These are phyloP conservation scores for Nomada hirtipes DNA, from an alignment of 2,888 invertebrate genomes.

Conservation along the genomic window DNA sequence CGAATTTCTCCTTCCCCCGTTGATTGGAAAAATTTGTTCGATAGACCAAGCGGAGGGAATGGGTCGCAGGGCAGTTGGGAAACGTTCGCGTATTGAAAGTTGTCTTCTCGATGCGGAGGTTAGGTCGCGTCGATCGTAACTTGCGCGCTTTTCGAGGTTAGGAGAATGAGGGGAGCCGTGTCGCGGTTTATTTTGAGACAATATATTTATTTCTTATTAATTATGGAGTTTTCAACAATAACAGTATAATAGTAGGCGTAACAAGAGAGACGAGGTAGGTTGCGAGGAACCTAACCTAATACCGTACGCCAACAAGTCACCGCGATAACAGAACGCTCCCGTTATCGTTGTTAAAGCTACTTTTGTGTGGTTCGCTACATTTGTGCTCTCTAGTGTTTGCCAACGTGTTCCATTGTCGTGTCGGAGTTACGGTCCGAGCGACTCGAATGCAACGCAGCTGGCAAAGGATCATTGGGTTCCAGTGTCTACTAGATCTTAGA, in stretches of 20 bases:
- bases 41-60: too few species aligned
- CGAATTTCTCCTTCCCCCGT: too few species aligned
- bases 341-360: conserved; percentile 26
- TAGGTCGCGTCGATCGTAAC: too few species aligned
- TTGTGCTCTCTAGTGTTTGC: conserved; percentile 24
- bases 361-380: conserved; percentile 15
- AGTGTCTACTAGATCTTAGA: neutral
- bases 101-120: too few species aligned
- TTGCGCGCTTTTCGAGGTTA: neutral
- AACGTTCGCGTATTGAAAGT: too few species aligned
- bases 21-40: too few species aligned
- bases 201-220: conserved; percentile 84
- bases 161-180: neutral
- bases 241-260: conserved; percentile 84
- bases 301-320: conserved; percentile 83
- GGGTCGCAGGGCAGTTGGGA: too few species aligned
- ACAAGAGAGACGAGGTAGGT: conserved; percentile 84
- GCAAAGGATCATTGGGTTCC: neutral
- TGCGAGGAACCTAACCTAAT: conserved; percentile 81
- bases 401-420: conserved; percentile 26
- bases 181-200: conserved; percentile 76
- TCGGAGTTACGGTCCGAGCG: conserved; percentile 8
- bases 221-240: conserved; percentile 84
- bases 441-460: conserved; percentile 32
- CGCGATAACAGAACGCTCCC: conserved; percentile 58